These are phyloP conservation scores for Apodemia duryi DNA, from an alignment of 2,888 invertebrate species.

Conservation along the genomic window DNA sequence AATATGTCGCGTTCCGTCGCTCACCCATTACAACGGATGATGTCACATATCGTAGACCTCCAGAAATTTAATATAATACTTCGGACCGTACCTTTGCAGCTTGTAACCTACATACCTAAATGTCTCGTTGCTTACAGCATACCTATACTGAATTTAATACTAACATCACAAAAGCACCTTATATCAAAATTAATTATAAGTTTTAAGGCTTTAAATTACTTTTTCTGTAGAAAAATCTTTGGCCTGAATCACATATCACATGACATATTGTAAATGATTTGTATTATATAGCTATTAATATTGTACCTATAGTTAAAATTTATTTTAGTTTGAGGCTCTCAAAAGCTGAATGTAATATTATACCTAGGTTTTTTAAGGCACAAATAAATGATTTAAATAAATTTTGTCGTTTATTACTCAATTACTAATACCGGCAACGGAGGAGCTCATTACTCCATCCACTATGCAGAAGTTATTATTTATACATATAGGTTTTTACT, in stretches of 20 bases:
- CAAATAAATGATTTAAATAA: constrained; percentile 52
- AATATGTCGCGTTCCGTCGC: no score
- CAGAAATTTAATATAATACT: no score
- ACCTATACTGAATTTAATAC: not conserved
- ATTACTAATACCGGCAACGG: no score
- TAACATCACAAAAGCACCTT: constrained; percentile 7
- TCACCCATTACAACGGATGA: no score
- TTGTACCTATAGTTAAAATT: constrained; percentile 50
- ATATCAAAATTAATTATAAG: constrained; percentile 6
- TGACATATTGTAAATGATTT: constrained; percentile 70
- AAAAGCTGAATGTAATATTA: constrained; percentile 51
- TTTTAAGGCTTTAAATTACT: constrained; percentile 9
- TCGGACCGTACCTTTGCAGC: no score
- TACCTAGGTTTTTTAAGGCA: constrained; percentile 39
- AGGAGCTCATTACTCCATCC: no score
- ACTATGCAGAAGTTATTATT: no score
- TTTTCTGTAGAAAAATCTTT: constrained; percentile 14
- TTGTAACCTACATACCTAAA: not conserved
- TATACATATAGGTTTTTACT: no score
- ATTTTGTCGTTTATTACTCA: constrained; percentile 26
- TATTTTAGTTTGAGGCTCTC: constrained; percentile 52
- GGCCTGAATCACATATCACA: constrained; percentile 56
- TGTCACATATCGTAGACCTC: no score
- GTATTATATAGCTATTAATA: constrained; percentile 67
- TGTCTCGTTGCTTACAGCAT: not conserved